Percentiles rank a stretch among this genome's conserved stretches.
Conservation (phyloP, 2,113 vertebrate species). For the Nansenia antarctica region DNA sequence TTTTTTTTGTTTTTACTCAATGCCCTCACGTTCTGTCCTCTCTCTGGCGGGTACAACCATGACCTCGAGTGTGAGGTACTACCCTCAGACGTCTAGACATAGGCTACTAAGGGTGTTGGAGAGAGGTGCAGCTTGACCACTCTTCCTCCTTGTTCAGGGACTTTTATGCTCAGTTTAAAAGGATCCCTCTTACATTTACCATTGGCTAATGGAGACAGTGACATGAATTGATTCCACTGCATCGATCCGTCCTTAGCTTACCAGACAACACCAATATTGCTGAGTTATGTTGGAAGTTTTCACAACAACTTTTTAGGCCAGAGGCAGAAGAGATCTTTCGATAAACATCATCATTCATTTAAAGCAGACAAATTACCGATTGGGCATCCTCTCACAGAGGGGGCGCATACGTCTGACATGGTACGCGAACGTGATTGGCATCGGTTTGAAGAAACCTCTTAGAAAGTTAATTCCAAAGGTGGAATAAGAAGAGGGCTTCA, state of each 20-base stretch:
- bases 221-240: slow-evolving; percentile 61
- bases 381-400: background rate
- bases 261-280: slow-evolving; percentile 63
- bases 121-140: background rate
- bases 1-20: slow-evolving; percentile 10
- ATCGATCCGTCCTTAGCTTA: slow-evolving; percentile 57
- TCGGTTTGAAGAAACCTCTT: background rate
- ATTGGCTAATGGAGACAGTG: slow-evolving; percentile 50
- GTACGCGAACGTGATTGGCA: background rate
- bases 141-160: slow-evolving; percentile 17
- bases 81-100: slow-evolving; percentile 26
- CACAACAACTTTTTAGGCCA: slow-evolving; percentile 54
- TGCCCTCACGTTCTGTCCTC: slow-evolving; percentile 19
- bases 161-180: slow-evolving; percentile 33
- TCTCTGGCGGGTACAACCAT: slow-evolving; percentile 28
- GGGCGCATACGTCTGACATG: background rate
- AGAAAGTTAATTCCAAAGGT: slow-evolving; percentile 11
- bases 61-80: slow-evolving; percentile 21
- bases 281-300: slow-evolving; percentile 66
- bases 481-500: slow-evolving; percentile 9
- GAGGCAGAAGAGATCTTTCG: slow-evolving; percentile 52
- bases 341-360: slow-evolving; percentile 54
- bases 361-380: slow-evolving; percentile 2
- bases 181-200: slow-evolving; percentile 56
- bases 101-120: background rate